A percentile compares a stretch with the other conserved stretches of the same genome.
phyloP scores from a whole-genome alignment of 2,888 invertebrate genomes.

The Thalpophila matura region DNA sequence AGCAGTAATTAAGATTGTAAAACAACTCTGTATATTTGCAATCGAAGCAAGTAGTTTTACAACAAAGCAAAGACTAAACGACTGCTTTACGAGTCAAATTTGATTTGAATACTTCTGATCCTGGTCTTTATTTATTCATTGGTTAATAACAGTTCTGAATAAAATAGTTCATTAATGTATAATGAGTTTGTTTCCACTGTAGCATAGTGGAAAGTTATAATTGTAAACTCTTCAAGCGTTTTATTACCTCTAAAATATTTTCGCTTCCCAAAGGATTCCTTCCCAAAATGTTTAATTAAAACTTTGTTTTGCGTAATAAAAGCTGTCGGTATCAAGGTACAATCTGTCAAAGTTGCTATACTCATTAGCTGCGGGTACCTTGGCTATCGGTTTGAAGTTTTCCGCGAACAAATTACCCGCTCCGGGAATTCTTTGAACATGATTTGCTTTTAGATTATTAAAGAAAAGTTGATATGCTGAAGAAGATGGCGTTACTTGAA shows the following conservation, averaged over 20 bases:
- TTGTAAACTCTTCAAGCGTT: slow-evolving; percentile 55
- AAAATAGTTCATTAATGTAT: neutral
- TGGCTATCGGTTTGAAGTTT: slow-evolving; percentile 45
- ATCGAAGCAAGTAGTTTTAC: slow-evolving; percentile 10
- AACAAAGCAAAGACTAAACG: slow-evolving; percentile 9
- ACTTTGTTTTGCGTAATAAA: slow-evolving; percentile 59
- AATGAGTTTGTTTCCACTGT: slow-evolving; percentile 2
- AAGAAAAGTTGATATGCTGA: slow-evolving; percentile 5
- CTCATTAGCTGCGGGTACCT: slow-evolving; percentile 48
- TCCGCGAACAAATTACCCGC: slow-evolving; percentile 21
- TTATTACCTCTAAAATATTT: slow-evolving; percentile 55
- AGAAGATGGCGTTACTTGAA: neutral
- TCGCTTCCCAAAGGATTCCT: slow-evolving; percentile 49
- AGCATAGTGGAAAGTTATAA: slow-evolving; percentile 53
- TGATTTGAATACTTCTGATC: slow-evolving; percentile 15
- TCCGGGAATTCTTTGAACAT: slow-evolving; percentile 17
- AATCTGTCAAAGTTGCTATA: slow-evolving; percentile 57
- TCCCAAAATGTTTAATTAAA: slow-evolving; percentile 60
- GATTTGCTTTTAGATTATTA: slow-evolving; percentile 15
- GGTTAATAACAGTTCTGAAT: neutral
- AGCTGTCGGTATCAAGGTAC: slow-evolving; percentile 54
- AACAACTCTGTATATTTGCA: slow-evolving; percentile 11
- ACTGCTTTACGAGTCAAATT: neutral
- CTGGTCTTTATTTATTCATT: neutral
- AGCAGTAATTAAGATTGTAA: slow-evolving; percentile 13